A percentile compares a stretch with the other conserved stretches of the same genome.
Evolutionary conservation across 2,113 vertebrate species (phyloP).

Genomic region (Noctilio leporinus): DNA sequence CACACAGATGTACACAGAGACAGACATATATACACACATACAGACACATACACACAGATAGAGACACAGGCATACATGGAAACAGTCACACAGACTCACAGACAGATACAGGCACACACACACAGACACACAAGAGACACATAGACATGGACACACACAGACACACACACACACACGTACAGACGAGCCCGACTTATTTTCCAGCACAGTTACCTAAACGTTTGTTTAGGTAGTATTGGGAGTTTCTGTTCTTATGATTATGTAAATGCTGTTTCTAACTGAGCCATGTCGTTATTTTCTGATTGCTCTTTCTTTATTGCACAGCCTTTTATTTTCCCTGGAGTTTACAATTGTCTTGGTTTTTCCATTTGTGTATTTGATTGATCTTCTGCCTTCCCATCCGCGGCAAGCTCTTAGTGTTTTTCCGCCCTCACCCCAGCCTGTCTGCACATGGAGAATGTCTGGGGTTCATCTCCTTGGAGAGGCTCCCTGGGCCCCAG

Average conservation of each 20-base stretch:
- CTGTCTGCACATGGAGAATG: background rate
- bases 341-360: background rate
- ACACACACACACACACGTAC: background rate
- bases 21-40: background rate
- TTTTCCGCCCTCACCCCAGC: background rate
- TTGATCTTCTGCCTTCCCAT: background rate
- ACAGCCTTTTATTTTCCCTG: background rate
- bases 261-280: background rate
- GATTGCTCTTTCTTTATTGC: background rate
- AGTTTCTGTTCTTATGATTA: background rate
- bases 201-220: background rate
- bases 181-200: background rate
- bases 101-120: too few relatives aligned
- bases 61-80: too few relatives aligned
- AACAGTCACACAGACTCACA: background rate
- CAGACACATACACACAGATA: background rate
- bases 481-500: background rate
- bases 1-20: background rate
- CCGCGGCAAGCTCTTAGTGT: background rate
- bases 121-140: too few relatives aligned
- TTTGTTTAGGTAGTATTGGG: background rate
- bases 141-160: too few relatives aligned
- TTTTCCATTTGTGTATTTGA: background rate
- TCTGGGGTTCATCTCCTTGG: background rate
- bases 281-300: background rate